Conservation (phyloP, 2,113 vertebrate species). For the Ammodytes marinus region DNA sequence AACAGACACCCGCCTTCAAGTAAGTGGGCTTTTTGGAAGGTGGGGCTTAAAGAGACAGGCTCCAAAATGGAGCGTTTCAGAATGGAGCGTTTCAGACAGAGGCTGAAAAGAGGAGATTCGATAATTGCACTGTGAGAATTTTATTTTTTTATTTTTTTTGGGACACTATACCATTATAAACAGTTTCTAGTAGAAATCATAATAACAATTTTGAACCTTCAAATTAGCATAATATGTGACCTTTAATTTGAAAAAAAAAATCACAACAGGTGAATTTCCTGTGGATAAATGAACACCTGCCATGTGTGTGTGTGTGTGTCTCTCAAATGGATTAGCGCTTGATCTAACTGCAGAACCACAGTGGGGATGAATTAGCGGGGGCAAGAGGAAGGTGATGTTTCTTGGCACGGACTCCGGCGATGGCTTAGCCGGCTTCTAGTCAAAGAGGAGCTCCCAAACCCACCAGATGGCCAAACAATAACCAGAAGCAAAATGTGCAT, state of each 20-base stretch:
- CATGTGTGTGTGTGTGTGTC: not conserved
- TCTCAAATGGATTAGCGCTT: not conserved
- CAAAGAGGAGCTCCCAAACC: slow-evolving; percentile 41
- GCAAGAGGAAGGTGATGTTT: slow-evolving; percentile 62
- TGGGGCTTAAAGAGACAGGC: too few species aligned
- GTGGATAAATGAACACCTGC: not conserved
- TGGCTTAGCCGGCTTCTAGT: slow-evolving; percentile 59
- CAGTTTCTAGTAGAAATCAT: too few species aligned
- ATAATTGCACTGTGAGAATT: too few species aligned
- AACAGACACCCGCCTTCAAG: too few species aligned
- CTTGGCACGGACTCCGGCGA: slow-evolving; percentile 58
- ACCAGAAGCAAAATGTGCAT: slow-evolving; percentile 72
- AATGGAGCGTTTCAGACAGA: too few species aligned
- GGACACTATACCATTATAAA: too few species aligned
- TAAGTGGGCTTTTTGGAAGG: too few species aligned
- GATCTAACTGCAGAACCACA: slow-evolving; percentile 39
- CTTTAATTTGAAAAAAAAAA: not conserved
- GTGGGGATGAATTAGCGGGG: slow-evolving; percentile 62
- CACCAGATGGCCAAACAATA: slow-evolving; percentile 81
- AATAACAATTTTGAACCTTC: too few species aligned
- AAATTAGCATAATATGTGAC: too few species aligned
- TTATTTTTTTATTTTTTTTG: too few species aligned
- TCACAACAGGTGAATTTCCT: not conserved
- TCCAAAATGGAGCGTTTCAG: too few species aligned
- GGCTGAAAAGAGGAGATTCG: too few species aligned